Percentiles rank a stretch among this genome's conserved stretches.
Conservation (phyloP, 2,797 vertebrate species). For the Acrossocheilus fasciatus region DNA sequence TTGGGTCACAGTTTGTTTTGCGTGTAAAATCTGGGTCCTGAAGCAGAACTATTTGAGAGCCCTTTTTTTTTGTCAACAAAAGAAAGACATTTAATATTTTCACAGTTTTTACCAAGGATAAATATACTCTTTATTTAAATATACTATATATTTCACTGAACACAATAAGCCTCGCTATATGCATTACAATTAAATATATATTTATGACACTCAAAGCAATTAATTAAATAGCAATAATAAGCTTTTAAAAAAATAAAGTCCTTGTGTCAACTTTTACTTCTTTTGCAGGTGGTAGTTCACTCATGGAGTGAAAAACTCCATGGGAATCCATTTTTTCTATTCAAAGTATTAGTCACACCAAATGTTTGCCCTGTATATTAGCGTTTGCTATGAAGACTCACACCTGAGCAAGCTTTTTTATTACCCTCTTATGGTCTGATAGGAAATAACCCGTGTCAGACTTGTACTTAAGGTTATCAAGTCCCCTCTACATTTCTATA, state of each 20-base stretch:
- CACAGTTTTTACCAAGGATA: background rate
- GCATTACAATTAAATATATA: background rate
- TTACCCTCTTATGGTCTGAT: background rate
- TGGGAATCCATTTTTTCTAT: background rate
- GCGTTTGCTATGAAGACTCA: conserved; percentile 1
- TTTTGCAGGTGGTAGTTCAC: background rate
- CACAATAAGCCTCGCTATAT: background rate
- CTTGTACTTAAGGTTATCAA: conserved; percentile 11
- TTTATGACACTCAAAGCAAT: background rate
- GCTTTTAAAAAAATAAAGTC: background rate
- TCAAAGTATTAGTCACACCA: background rate
- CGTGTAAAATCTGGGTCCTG: background rate
- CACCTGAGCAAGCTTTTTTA: background rate
- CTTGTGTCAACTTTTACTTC: background rate
- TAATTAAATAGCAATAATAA: background rate
- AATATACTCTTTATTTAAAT: background rate
- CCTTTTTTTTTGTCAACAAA: background rate
- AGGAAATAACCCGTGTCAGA: conserved; percentile 10
- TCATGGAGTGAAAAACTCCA: background rate
- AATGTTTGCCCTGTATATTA: background rate
- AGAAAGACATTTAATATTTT: background rate
- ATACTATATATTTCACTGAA: background rate
- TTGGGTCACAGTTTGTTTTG: background rate
- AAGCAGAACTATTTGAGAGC: background rate
- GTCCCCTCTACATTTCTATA: conserved; percentile 8